Base-by-base conservation (phyloP, 2,888 invertebrate species). In the Sinelater perroti region DNA sequence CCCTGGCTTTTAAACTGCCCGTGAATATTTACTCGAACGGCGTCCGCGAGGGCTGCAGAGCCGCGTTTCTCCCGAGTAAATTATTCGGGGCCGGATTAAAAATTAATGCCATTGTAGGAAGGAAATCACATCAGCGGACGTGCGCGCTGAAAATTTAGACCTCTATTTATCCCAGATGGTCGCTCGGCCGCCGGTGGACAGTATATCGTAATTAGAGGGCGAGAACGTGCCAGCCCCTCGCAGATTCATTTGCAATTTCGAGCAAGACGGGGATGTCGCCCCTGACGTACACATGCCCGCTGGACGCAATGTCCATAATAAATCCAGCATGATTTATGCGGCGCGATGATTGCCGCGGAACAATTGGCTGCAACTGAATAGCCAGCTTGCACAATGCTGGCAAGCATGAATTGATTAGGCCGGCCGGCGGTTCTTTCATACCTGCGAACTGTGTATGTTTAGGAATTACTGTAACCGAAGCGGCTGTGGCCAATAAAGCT, bases 281-380 rank as follows among this genome's bases (percentile, higher is more conserved):
- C 60, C 62, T 53, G 60, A 56, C 61, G 57, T 63, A 56, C 56
- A 58, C 61, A 60, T 58, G 59, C 60, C 56, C 57, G 60, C 60
- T 62, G 61, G 57, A 60, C 58, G 35, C 60, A 62, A 60, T 56
- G 56, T 60, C 50, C 47, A 58, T 65, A 65, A 68, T 69, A 65
- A 64, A 55, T 55, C 28, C 30, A 18, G 33, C 24, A 36, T 56
- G 51, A 72, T 71, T 70, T 70, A 70, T 69, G 64, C 64, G 62
- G 57, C 56, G 55, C 63, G 55, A 60, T 68, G 70, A 67, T 67
- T 70, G 63, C 66, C 63, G 65, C 61, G 61, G 65, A 60, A 62
- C 67, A 67, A 70, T 69, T 66, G 67, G 58, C 56, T 57, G 40
- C 38, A 46, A 16, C 35, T 57, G 57, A 57, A 52, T 57, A 51